Conservation (phyloP, 2,797 vertebrate genomes). For the Bradypodion ventrale region DNA sequence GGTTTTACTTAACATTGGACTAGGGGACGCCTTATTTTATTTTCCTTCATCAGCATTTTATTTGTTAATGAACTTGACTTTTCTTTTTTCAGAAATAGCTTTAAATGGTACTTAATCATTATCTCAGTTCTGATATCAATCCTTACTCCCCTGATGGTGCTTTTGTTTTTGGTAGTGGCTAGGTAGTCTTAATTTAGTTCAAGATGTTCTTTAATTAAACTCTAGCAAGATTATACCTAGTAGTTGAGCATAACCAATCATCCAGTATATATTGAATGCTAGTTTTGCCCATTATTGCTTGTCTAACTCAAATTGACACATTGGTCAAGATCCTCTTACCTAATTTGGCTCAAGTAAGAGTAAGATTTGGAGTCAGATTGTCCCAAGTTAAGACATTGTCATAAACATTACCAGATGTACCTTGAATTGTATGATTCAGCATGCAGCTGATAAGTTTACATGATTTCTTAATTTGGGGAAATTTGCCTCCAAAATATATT, state of each 20-base stretch:
- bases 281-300: neutral
- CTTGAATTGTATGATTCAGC: no score
- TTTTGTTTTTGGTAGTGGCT: neutral
- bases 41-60: conserved; percentile 12
- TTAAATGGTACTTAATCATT: neutral
- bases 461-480: no score
- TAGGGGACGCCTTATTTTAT: conserved; percentile 32
- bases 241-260: no score
- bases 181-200: neutral
- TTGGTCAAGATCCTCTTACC: no score
- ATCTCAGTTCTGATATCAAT: neutral
- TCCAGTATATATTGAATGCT: no score
- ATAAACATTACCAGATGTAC: no score
- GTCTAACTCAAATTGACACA: no score
- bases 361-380: no score
- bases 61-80: neutral
- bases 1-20: conserved; percentile 32
- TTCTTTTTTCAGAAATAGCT: neutral
- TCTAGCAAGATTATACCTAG: neutral
- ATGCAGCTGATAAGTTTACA: no score
- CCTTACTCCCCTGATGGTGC: neutral
- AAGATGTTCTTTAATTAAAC: neutral
- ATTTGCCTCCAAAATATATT: no score
- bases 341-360: neutral
- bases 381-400: no score